Percentiles rank a stretch among this genome's conserved stretches.
phyloP scores from a whole-genome alignment of 2,797 vertebrate genomes.

The Chaunax sp. region DNA sequence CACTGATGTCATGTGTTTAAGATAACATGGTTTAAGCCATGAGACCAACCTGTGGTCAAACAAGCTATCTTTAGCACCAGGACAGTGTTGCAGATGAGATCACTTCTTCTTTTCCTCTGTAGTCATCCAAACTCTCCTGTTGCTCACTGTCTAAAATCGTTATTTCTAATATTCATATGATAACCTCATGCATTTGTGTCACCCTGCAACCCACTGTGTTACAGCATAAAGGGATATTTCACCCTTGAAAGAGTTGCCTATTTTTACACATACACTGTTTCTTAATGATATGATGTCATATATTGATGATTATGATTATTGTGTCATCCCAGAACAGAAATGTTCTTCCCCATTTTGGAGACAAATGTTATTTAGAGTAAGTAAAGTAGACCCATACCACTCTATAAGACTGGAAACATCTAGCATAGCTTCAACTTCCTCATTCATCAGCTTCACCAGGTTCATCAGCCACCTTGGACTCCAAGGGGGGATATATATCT shows the following conservation, averaged over 20 bases:
- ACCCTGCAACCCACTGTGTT: neutral
- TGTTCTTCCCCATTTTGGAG: too few relatives aligned
- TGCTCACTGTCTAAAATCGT: neutral
- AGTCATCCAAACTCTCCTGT: conserved; percentile 36
- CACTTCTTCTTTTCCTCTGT: conserved; percentile 34
- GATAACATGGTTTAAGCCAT: conserved; percentile 17
- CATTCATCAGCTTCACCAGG: too few relatives aligned
- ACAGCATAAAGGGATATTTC: conserved; percentile 2
- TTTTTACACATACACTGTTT: too few relatives aligned
- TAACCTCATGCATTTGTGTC: conserved; percentile 2
- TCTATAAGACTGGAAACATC: too few relatives aligned
- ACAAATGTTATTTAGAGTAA: too few relatives aligned
- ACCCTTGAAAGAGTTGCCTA: neutral
- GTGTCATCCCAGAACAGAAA: too few relatives aligned
- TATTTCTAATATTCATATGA: conserved; percentile 28
- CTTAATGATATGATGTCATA: too few relatives aligned
- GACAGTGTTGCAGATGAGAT: conserved; percentile 34
- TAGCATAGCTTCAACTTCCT: too few relatives aligned
- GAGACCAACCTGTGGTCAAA: conserved; percentile 40
- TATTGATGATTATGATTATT: too few relatives aligned
- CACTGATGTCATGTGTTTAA: conserved; percentile 38
- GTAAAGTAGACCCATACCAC: too few relatives aligned
- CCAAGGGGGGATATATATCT: too few relatives aligned
- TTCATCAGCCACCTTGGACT: too few relatives aligned
- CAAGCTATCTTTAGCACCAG: conserved; percentile 47